A percentile compares a stretch with the other conserved stretches of the same genome.
Conservation (phyloP, 1,140 invertebrate genomes). For the Ridgeia piscesae region DNA sequence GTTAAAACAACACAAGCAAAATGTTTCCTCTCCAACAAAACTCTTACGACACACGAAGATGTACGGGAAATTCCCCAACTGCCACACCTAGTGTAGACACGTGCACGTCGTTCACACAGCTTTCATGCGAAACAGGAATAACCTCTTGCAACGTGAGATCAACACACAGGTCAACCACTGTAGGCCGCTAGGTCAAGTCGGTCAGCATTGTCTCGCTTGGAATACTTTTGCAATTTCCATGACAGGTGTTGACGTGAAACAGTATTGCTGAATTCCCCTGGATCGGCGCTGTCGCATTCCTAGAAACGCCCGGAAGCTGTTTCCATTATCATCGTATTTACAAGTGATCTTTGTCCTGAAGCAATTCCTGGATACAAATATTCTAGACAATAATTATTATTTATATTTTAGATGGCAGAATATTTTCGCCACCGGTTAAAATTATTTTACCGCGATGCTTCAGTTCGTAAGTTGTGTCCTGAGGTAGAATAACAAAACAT, state of each 20-base stretch:
- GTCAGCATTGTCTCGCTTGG: not conserved
- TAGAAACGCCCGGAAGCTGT: not conserved
- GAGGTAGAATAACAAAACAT: too few species aligned
- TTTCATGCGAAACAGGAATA: too few species aligned
- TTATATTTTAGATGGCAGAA: not conserved
- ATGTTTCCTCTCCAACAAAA: too few species aligned
- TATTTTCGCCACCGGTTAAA: not conserved
- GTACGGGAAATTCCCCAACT: too few species aligned
- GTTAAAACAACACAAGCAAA: too few species aligned
- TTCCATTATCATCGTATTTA: not conserved
- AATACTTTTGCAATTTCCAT: not conserved
- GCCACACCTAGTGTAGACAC: too few species aligned
- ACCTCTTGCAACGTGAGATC: too few species aligned
- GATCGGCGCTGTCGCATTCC: not conserved
- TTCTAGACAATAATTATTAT: not conserved
- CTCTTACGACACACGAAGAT: too few species aligned
- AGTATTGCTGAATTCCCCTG: not conserved
- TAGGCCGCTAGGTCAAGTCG: not conserved
- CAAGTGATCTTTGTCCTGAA: not conserved
- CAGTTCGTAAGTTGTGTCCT: not conserved
- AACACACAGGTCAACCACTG: not conserved
- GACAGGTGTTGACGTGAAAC: not conserved
- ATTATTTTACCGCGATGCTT: not conserved
- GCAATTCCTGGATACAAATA: not conserved
- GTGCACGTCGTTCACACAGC: too few species aligned